Evolutionary conservation across 2,113 vertebrate genomes (phyloP).

Genomic region (Eira barbara): DNA sequence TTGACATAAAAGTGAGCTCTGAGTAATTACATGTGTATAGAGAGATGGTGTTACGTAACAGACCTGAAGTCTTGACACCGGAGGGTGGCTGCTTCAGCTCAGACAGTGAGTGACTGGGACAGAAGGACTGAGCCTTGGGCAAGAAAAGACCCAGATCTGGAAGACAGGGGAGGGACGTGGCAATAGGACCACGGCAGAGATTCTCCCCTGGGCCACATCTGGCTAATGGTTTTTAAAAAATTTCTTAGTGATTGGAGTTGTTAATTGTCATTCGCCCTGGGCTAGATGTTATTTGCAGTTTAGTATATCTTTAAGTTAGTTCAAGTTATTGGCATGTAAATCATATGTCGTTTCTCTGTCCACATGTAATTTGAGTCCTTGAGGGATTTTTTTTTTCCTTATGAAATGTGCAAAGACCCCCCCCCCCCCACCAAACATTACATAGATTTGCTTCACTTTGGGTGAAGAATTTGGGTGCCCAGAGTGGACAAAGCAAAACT

Average conservation of each 20-base stretch:
- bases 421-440: not conserved
- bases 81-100: not conserved
- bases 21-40: not conserved
- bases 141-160: not conserved
- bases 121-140: not conserved
- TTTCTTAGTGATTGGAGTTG: not conserved
- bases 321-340: not conserved
- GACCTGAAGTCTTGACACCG: not conserved
- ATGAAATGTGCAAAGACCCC: not conserved
- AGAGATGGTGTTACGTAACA: not conserved
- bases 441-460: not conserved
- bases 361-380: not conserved
- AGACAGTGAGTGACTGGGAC: not conserved
- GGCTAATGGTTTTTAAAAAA: not conserved
- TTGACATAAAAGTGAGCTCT: conserved; percentile 39
- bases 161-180: not conserved
- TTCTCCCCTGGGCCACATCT: not conserved
- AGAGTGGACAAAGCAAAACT: not conserved
- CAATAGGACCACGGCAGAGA: not conserved
- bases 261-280: not conserved
- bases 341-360: not conserved
- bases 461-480: not conserved
- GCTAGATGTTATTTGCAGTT: not conserved
- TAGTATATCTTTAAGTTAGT: not conserved
- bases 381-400: not conserved